Percentiles rank a stretch among this genome's conserved stretches.
These are phyloP conservation scores for Phocides pigmalion DNA, from an alignment of 1,140 invertebrate species.

Conservation along the genomic window DNA sequence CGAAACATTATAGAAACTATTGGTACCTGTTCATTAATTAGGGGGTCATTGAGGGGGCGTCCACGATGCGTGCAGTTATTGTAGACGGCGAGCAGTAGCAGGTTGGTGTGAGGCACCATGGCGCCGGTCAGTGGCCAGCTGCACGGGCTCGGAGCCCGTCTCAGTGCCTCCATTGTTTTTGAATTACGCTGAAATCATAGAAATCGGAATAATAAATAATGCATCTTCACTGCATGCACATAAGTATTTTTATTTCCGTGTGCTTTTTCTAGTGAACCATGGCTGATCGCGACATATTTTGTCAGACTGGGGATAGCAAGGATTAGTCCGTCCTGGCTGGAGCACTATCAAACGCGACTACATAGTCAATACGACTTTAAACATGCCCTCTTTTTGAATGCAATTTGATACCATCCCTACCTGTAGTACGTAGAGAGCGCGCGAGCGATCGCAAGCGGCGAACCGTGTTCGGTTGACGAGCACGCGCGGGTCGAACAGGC, in stretches of 20 bases:
- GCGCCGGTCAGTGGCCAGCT: constrained; percentile 67
- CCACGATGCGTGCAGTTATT: constrained; percentile 46
- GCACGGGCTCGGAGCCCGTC: constrained; percentile 45
- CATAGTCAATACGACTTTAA: no score
- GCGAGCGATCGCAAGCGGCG: constrained; percentile 69
- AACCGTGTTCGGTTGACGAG: constrained; percentile 64
- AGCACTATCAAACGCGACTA: no score
- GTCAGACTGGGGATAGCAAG: no score
- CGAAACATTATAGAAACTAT: no score
- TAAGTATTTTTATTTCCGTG: no score
- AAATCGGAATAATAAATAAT: not conserved
- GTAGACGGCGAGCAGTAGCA: constrained; percentile 65
- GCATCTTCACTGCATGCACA: no score
- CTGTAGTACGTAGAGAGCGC: constrained; percentile 63
- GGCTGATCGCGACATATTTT: no score
- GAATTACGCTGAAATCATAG: constrained; percentile 46
- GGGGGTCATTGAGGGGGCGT: constrained; percentile 50
- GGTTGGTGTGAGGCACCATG: constrained; percentile 63
- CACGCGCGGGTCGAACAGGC: constrained; percentile 59
- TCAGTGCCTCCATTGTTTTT: constrained; percentile 51
- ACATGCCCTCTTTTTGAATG: no score
- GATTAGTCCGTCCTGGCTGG: no score
- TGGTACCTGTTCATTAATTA: constrained; percentile 58
- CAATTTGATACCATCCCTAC: constrained; percentile 39
- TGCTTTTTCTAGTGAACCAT: no score